Evolutionary conservation across 2,113 vertebrate species (phyloP), one percentile per base, ranked within the genome.

Genomic region (Neogobius melanostomus): DNA sequence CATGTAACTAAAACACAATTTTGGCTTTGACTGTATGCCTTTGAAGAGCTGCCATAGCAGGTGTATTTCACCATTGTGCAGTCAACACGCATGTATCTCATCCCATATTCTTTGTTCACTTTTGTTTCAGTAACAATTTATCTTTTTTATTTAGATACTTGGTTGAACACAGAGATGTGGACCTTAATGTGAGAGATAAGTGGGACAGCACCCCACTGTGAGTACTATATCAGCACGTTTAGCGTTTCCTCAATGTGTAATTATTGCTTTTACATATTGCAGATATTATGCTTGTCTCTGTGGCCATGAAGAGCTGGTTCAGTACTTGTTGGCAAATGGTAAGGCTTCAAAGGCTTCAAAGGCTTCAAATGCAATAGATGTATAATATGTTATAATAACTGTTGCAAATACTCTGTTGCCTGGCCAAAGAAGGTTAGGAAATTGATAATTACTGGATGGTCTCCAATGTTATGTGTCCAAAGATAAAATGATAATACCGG

Each of bases 191-290:
- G 52, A 94, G 95, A 81, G 97, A 99, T 85, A 97, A 96, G 75
- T 99, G 98, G 97, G 96, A 99, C 93, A 98, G 96, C 86, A 98
- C 96, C 46, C 98, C 97, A 0, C 84, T 99, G 97, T 98, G 92
- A 96, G 97, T 95, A 78, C 5, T 11, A 21, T 62, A 6, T 45
- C 15, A n/a, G 6, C 4, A 67, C 11, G 0, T 8, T 0, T 6
- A 50, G 36, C 8, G n/a, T n/a, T 17, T 4, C 69, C 3, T 47
- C 4, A 5, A 6, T 1, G 0, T 1, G 17, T 64, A 8, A 15
- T 47, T 12, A 47, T 47, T 12, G 16, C 49, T 5, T 0, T 15
- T 11, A 53, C 15, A 15, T 15, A 50, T 68, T 7, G 12, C 76
- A 99, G 97, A 81, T 99, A 98, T 88, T 99, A 98, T 0, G 96